Base-by-base conservation (phyloP, 2,888 invertebrate species). In the Heteropelma amictum region DNA sequence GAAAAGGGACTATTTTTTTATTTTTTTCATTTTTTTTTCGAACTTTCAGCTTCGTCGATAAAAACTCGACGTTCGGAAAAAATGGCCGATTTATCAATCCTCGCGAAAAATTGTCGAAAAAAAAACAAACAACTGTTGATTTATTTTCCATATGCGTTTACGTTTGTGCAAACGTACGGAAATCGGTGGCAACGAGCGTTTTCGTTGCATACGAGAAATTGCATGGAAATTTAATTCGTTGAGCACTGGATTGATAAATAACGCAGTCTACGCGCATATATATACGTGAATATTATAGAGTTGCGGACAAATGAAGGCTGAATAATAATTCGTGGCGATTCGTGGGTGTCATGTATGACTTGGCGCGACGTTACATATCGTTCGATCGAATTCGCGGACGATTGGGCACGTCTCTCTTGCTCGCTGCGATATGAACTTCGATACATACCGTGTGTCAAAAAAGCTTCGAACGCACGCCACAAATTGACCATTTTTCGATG, bases 381-480 rank as follows among this genome's bases (percentile, higher is more conserved):
- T 17, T n/a, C 19, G 35, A 19, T 42, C 42, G 17, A 67, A 72
- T 72, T 72, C 35, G 65, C 65, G 65, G 60, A 47, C 54, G 60
- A 72, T 72, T 72, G 45, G 65, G 54, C 53, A 45, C 28, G 33
- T 65, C 54, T 30, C 49, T 63, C 14, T 14, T n/a, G 19, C 26
- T 26, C 23, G 28, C 28, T 30, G 45, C 12, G 3, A 38, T 14
- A 54, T 35, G 6, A 6, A 33, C 3, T 12, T 35, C 3, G n/a
- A 6, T 19, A 6, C 12, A 23, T 23, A 35, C n/a, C n/a, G n/a
- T n/a, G n/a, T n/a, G n/a, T n/a, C n/a, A n/a, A n/a, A n/a, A n/a
- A n/a, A n/a, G n/a, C n/a, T n/a, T n/a, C n/a, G n/a, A n/a, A n/a
- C n/a, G n/a, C n/a, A n/a, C n/a, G n/a, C n/a, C n/a, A n/a, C n/a